Percentiles rank a stretch among this genome's conserved stretches.
Conservation (phyloP, 2,797 vertebrate genomes). For the Knipowitschia caucasica region DNA sequence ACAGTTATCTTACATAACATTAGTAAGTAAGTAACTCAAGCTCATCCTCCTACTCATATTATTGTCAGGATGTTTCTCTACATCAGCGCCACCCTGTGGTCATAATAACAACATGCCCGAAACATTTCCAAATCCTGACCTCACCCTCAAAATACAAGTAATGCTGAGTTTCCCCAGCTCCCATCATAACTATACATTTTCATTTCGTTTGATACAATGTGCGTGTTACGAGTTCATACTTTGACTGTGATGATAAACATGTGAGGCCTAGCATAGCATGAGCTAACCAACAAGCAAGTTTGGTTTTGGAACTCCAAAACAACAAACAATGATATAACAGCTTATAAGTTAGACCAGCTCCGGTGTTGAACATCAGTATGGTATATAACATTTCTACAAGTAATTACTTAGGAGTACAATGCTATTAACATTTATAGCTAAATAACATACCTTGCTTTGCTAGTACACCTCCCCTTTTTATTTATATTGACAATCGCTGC, state of each 20-base stretch:
- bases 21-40: too few relatives aligned
- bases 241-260: not conserved
- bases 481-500: constrained; percentile 3
- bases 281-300: constrained; percentile 1
- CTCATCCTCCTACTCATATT: not conserved
- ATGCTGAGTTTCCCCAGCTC: not conserved
- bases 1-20: not conserved
- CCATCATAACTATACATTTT: too few relatives aligned
- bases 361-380: too few relatives aligned
- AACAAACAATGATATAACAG: too few relatives aligned
- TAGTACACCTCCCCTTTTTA: not conserved
- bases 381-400: not conserved
- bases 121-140: constrained; percentile 6
- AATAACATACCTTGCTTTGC: constrained; percentile 41
- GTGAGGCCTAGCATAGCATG: constrained; percentile 1
- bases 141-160: constrained; percentile 20
- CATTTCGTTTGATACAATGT: not conserved
- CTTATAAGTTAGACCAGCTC: not conserved
- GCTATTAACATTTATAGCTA: constrained; percentile 23
- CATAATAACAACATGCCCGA: not conserved
- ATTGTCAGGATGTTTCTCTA: not conserved
- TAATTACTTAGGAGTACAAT: not conserved
- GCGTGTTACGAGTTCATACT: not conserved
- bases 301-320: not conserved
- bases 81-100: constrained; percentile 38